Evolutionary conservation across 37 sponge, comb jelly and placozoan species (phyloP), one percentile per base, ranked within the genome.

Genomic region (Bolinopsis microptera): DNA sequence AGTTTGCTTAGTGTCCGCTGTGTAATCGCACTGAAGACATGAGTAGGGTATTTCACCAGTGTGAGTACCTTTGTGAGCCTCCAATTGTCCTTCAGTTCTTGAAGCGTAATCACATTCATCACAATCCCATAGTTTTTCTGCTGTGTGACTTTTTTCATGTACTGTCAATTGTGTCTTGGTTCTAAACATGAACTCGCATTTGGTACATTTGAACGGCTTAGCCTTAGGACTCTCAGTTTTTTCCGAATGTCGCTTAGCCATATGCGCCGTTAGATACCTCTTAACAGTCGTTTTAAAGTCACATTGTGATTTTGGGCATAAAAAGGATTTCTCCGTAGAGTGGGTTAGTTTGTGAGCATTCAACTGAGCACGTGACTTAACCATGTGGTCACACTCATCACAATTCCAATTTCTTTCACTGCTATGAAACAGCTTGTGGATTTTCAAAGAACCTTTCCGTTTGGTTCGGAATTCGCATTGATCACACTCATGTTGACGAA

Each of bases 1-100:
- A 26, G 24, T n/a, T 22, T n/a, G 25, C 74, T 70, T 70, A 28
- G 25, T 28, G 16, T 2, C 28, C 21, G 28, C 74, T 70, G 1
- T 70, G 21, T 70, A 70, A 26, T 70, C 74, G 21, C 74, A 70
- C 21, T 70, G 25, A 22, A 1, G 2, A 70, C 74, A 70, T 8
- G 74, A n/a, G 74, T n/a, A 70, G 25, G 74, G 74, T 70, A 3
- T 70, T 70, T 70, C 74, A n/a, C 74, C 74, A 28, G 74, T 70
- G 74, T 70, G 74, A 5, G 2, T 70, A 24, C 21, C 24, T 70
- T 70, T 70, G 74, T 70, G 74, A 24, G 24, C 21, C 26, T 70
- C 21, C 30, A 70, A 22, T 2, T 24, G 5, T 70, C 74, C 74
- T 24, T n/a, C 21, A n/a, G 74, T 70, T 28, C 26, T 70, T 28